Evolutionary conservation across 2,113 vertebrate genomes (phyloP).

Genomic region (Coturnix japonica): DNA sequence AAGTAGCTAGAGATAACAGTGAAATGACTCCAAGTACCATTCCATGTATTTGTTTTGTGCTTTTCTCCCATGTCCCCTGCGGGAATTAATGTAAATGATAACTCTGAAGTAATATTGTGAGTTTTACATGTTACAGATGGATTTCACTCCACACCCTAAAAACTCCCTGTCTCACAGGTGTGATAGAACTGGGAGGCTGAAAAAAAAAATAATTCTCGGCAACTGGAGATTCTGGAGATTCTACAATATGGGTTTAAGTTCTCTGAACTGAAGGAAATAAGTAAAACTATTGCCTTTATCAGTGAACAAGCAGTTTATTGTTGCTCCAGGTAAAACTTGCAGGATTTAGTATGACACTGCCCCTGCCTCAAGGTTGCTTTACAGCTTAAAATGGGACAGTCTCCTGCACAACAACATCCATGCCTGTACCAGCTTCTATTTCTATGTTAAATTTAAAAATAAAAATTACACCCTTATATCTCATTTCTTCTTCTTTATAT

Average conservation of each 20-base stretch:
- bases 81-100: background rate
- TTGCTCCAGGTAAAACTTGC: background rate
- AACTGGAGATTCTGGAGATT: background rate
- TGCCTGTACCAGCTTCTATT: background rate
- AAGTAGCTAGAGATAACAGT: background rate
- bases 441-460: slow-evolving; percentile 36
- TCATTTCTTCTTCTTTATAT: background rate
- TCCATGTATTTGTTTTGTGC: background rate
- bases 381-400: background rate
- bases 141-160: accelerated
- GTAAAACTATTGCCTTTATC: background rate
- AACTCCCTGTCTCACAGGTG: background rate
- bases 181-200: background rate
- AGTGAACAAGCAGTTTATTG: background rate
- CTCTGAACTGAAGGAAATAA: background rate
- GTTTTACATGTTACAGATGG: background rate
- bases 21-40: background rate
- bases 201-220: background rate
- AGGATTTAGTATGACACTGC: background rate
- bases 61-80: background rate
- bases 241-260: background rate
- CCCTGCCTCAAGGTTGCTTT: background rate
- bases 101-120: background rate
- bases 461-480: background rate
- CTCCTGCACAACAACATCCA: background rate